Evolutionary conservation across 2,797 vertebrate species (phyloP), one percentile per base, ranked within the genome.

Genomic region (Hypotaenidia philippensis): DNA sequence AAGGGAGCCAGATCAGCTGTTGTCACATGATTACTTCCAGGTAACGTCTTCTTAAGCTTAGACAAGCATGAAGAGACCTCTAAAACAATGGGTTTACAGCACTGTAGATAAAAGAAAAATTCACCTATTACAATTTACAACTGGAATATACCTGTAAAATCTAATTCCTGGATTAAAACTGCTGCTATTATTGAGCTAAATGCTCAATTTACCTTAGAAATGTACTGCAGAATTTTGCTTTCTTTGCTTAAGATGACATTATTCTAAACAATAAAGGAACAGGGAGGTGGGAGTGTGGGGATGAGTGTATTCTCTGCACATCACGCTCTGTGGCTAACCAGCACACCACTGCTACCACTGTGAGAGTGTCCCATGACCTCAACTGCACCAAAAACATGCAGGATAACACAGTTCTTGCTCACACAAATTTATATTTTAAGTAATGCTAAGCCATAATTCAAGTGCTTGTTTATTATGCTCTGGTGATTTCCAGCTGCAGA

Each of bases 401-500:
- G 44, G 23, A 78, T 36, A 85, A 65, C 21, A 59, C 31, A 63
- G 65, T 26, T 63, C 59, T 69, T 63, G 26, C 40, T 79, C 80
- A 32, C 38, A 55, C 2, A 81, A 52, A 70, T 80, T 74, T 91
- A 8, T 90, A 41, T 61, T 81, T 83, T 86, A 87, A 94, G 56
- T 64, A 76, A 21, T 64, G 25, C 32, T 90, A 61, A 1, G 1
- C 53, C 34, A 26, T 56, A 91, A 78, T 59, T 83, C 61, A 93
- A 74, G 49, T 44, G 27, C 32, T 70, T 82, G 40, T 9, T 82
- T 82, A 71, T 68, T 72, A 84, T 14, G 66, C 77, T 90, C 84
- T 80, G 47, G 81, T 86, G 69, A 91, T 83, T 96, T 96, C 89
- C 70, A 90, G 59, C 40, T 88, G 80, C 70, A 77, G 74, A 76